Conservation (phyloP, 2,113 vertebrate species). For the Acanthisitta chloris region DNA sequence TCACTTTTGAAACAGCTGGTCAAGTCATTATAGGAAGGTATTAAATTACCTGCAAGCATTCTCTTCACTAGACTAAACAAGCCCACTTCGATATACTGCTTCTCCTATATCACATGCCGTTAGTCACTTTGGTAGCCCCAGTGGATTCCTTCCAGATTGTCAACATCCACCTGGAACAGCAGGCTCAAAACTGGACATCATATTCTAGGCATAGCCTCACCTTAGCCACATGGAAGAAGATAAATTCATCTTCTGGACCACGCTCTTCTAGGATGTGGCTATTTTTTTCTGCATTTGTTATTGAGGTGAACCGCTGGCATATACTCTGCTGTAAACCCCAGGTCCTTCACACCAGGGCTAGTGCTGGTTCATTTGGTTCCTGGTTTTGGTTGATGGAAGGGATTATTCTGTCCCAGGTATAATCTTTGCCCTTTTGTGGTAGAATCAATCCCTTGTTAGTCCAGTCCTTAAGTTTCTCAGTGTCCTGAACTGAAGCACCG, state of each 20-base stretch:
- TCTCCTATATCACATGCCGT: not conserved
- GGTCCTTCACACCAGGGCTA: not conserved
- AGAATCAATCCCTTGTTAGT: not conserved
- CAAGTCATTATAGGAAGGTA: not conserved
- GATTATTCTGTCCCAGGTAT: not conserved
- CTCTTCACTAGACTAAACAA: not conserved
- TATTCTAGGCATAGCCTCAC: not conserved
- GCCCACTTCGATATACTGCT: not conserved
- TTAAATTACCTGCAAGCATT: not conserved
- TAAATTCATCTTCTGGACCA: not conserved
- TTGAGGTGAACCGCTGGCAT: not conserved
- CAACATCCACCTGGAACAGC: not conserved
- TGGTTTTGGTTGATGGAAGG: not conserved
- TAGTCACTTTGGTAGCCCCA: not conserved
- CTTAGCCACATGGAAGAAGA: not conserved
- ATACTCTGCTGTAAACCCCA: not conserved
- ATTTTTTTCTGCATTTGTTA: not conserved
- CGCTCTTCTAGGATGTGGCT: not conserved
- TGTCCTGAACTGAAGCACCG: not conserved
- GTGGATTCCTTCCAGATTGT: not conserved
- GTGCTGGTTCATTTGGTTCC: not conserved
- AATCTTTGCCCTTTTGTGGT: not conserved
- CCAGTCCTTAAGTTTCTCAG: not conserved
- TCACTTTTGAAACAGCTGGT: not conserved
- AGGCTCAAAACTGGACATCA: not conserved